Conservation (phyloP, 2,888 invertebrate species). For the Chironomus riparius region DNA sequence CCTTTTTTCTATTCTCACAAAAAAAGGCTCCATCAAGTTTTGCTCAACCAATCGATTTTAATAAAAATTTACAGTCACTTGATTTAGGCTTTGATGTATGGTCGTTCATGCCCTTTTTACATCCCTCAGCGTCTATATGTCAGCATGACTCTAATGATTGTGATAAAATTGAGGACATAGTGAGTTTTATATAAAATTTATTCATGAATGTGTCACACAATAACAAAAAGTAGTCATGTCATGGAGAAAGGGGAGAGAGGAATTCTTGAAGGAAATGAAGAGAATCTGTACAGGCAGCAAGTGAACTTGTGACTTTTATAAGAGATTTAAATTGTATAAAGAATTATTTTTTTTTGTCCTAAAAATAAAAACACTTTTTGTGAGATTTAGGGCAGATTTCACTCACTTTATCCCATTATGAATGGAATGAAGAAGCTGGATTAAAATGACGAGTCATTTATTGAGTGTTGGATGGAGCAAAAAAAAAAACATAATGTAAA, state of each 20-base stretch:
- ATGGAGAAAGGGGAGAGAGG: background rate
- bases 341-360: no score
- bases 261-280: background rate
- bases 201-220: constrained; percentile 1
- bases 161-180: background rate
- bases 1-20: background rate
- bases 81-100: background rate
- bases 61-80: background rate
- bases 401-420: no score
- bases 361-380: no score
- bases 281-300: background rate
- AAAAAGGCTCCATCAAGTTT: background rate
- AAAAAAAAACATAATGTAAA: background rate
- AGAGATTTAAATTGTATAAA: no score
- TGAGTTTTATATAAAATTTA: background rate
- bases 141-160: background rate
- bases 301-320: no score
- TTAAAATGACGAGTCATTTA: background rate
- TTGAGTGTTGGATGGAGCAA: background rate
- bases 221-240: background rate
- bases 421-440: background rate
- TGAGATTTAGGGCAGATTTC: no score
- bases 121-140: background rate
- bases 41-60: background rate
- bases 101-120: background rate